phyloP scores from a whole-genome alignment of 1,140 invertebrate species.

The Procambarus clarkii region DNA sequence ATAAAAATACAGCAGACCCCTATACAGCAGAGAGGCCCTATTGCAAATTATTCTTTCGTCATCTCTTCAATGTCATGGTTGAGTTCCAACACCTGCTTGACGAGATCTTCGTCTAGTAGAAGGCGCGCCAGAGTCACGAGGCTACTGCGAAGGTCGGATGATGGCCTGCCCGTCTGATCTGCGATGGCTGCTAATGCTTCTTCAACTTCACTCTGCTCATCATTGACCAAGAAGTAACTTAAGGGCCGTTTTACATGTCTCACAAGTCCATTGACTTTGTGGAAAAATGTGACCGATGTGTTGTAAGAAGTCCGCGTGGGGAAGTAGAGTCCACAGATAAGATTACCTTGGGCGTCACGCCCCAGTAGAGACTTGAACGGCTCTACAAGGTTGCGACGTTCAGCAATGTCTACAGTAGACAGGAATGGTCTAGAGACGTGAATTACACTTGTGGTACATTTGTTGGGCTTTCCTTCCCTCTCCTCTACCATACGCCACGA shows the following conservation, averaged over 20 bases:
- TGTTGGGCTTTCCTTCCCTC: constrained; percentile 52
- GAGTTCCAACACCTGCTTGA: constrained; percentile 41
- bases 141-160: neutral
- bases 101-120: constrained; percentile 39
- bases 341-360: constrained; percentile 86
- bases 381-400: constrained; percentile 91
- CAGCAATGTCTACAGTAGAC: constrained; percentile 88
- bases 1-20: too few species aligned
- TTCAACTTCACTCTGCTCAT: neutral
- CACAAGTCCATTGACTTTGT: constrained; percentile 80
- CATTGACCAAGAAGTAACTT: constrained; percentile 20
- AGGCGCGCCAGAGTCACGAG: constrained; percentile 42
- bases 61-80: neutral
- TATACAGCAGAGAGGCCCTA: too few species aligned
- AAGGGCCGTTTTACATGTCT: constrained; percentile 81
- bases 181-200: constrained; percentile 14
- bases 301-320: constrained; percentile 77
- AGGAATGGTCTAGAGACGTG: constrained; percentile 87
- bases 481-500: constrained; percentile 85
- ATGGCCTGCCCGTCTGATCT: neutral
- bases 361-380: constrained; percentile 89
- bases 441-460: constrained; percentile 80
- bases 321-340: constrained; percentile 90
- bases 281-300: constrained; percentile 82
- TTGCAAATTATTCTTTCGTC: neutral